Conservation (phyloP, 2,888 invertebrate genomes). For the Cheilosia scutellata region DNA sequence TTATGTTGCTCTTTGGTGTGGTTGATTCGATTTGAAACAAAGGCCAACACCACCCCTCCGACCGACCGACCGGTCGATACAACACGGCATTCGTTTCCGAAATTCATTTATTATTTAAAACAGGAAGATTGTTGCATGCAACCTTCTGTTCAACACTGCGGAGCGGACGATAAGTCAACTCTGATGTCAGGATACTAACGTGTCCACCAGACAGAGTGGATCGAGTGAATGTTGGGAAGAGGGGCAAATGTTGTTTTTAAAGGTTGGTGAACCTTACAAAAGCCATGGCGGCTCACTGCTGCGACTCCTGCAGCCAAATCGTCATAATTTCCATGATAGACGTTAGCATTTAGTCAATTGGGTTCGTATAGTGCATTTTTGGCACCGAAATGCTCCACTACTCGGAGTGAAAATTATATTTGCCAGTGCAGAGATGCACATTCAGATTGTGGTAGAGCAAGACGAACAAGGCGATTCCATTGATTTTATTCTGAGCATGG, state of each 20-base stretch:
- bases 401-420: slow-evolving; percentile 10
- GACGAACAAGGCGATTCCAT: slow-evolving; percentile 24
- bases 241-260: background rate
- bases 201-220: slow-evolving; percentile 5
- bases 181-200: slow-evolving; percentile 51
- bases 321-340: slow-evolving; percentile 64
- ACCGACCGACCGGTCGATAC: slow-evolving; percentile 11
- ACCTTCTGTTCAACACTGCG: slow-evolving; percentile 37
- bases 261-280: slow-evolving; percentile 55
- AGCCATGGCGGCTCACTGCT: background rate
- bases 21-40: slow-evolving; percentile 61
- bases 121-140: slow-evolving; percentile 71
- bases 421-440: slow-evolving; percentile 7
- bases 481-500: slow-evolving; percentile 38
- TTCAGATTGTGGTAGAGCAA: slow-evolving; percentile 3
- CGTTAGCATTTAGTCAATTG: slow-evolving; percentile 36
- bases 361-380: slow-evolving; percentile 35
- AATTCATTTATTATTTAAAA: slow-evolving; percentile 66
- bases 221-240: background rate
- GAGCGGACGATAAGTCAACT: slow-evolving; percentile 68
- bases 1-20: slow-evolving; percentile 33
- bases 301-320: slow-evolving; percentile 34
- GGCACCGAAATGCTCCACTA: slow-evolving; percentile 45
- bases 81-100: slow-evolving; percentile 32
- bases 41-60: slow-evolving; percentile 6